Conservation (phyloP, 2,888 invertebrate species). For the Crioceris asparagi region DNA sequence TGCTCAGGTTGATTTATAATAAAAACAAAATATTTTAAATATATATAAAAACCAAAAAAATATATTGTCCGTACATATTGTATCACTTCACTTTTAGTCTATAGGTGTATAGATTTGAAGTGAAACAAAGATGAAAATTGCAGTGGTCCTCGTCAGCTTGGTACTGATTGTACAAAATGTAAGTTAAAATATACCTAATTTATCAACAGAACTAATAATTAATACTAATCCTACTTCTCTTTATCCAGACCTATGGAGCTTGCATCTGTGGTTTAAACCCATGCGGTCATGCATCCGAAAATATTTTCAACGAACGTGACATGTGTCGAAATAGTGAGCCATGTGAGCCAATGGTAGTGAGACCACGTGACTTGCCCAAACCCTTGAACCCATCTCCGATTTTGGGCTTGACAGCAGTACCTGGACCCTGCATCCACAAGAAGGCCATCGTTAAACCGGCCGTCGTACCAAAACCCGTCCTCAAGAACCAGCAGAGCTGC, state of each 20-base stretch:
- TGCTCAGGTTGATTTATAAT: slow-evolving; percentile 7
- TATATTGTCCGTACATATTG: too few species aligned
- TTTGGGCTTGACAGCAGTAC: slow-evolving; percentile 22
- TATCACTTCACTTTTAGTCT: too few species aligned
- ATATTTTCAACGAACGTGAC: background rate
- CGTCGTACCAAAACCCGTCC: slow-evolving; percentile 29
- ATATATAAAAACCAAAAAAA: slow-evolving; percentile 15
- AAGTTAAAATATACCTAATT: slow-evolving; percentile 11
- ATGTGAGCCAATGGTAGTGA: slow-evolving; percentile 28
- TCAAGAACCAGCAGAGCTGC: slow-evolving; percentile 6
- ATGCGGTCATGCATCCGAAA: background rate
- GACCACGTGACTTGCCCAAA: slow-evolving; percentile 28
- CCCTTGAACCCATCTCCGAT: slow-evolving; percentile 12
- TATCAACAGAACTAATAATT: too few species aligned
- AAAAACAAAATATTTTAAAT: slow-evolving; percentile 13
- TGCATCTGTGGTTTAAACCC: too few species aligned
- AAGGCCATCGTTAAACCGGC: slow-evolving; percentile 33
- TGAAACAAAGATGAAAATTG: slow-evolving; percentile 14
- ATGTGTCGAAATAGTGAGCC: background rate
- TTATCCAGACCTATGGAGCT: too few species aligned
- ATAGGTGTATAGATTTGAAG: slow-evolving; percentile 17
- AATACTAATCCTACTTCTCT: too few species aligned
- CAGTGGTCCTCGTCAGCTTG: slow-evolving; percentile 12
- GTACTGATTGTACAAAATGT: slow-evolving; percentile 14
- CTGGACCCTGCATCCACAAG: slow-evolving; percentile 29